Evolutionary conservation across 1,140 invertebrate genomes (phyloP).

Genomic region (Drosophila ananassae): DNA sequence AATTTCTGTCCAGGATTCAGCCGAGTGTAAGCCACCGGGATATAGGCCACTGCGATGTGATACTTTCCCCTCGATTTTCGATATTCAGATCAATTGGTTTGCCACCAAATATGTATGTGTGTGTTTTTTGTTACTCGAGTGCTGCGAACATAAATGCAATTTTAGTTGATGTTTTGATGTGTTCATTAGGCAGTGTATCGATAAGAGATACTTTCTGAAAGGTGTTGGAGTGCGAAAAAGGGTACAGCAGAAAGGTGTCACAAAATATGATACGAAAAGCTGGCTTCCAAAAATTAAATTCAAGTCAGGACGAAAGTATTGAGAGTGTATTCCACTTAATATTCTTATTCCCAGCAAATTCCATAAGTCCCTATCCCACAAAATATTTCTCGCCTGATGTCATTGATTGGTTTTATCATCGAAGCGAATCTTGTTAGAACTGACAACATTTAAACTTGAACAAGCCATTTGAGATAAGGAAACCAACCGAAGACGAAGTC

Average conservation of each 20-base stretch:
- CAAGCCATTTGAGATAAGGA: slow-evolving; percentile 61
- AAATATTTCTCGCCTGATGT: slow-evolving; percentile 47
- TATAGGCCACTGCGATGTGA: slow-evolving; percentile 56
- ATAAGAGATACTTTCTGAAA: slow-evolving; percentile 20
- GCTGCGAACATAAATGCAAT: slow-evolving; percentile 69
- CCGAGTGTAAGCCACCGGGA: slow-evolving; percentile 58
- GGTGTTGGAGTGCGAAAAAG: slow-evolving; percentile 36
- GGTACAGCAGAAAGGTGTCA: background rate
- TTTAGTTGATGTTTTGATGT: slow-evolving; percentile 72
- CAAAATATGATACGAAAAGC: background rate
- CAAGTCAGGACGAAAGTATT: background rate
- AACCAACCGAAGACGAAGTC: slow-evolving; percentile 7
- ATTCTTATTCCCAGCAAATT: background rate
- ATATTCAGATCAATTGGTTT: slow-evolving; percentile 40
- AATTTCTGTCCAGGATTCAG: slow-evolving; percentile 58
- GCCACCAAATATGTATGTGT: slow-evolving; percentile 15
- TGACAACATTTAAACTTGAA: slow-evolving; percentile 79
- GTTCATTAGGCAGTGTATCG: slow-evolving; percentile 72
- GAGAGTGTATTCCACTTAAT: background rate
- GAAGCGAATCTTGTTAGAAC: slow-evolving; percentile 77
- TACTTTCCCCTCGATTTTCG: slow-evolving; percentile 49
- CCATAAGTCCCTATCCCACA: background rate
- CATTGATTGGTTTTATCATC: slow-evolving; percentile 65
- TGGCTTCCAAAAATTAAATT: background rate
- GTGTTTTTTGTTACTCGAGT: slow-evolving; percentile 30